Conservation (phyloP, 2,888 invertebrate genomes). For the Calephelis perditalis region DNA sequence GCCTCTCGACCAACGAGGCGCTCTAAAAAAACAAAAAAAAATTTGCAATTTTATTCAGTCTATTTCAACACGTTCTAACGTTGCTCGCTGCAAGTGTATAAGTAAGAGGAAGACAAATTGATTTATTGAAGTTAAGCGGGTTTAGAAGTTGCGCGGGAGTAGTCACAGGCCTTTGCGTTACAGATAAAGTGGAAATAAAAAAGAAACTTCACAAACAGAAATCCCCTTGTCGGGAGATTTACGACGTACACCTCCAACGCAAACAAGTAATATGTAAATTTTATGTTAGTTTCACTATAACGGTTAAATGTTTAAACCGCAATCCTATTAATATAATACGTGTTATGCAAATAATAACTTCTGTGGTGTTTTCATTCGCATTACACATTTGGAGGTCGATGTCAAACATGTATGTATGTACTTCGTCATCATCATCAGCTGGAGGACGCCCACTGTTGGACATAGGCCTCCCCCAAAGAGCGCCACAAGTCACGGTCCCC, state of each 20-base stretch:
- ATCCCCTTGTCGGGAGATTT: constrained; percentile 76
- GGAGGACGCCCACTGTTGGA: no score
- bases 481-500: no score
- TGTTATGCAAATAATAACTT: no score
- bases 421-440: no score
- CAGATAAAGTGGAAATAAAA: constrained; percentile 76
- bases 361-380: no score
- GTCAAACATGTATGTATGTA: no score
- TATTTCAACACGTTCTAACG: constrained; percentile 56
- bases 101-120: constrained; percentile 75
- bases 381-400: no score
- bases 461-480: no score
- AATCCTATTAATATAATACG: no score
- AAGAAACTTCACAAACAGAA: constrained; percentile 76
- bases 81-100: constrained; percentile 49
- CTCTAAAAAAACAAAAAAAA: neutral
- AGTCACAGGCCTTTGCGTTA: constrained; percentile 68
- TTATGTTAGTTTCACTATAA: constrained; percentile 50
- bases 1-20: no score
- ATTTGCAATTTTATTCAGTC: constrained; percentile 48
- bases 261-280: constrained; percentile 73
- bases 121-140: constrained; percentile 76
- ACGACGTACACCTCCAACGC: constrained; percentile 66
- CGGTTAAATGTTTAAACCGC: constrained; percentile 17
- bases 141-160: constrained; percentile 69